These are phyloP conservation scores for Cryptocheilus praepositus DNA, from an alignment of 2,888 invertebrate genomes.

Conservation along the genomic window DNA sequence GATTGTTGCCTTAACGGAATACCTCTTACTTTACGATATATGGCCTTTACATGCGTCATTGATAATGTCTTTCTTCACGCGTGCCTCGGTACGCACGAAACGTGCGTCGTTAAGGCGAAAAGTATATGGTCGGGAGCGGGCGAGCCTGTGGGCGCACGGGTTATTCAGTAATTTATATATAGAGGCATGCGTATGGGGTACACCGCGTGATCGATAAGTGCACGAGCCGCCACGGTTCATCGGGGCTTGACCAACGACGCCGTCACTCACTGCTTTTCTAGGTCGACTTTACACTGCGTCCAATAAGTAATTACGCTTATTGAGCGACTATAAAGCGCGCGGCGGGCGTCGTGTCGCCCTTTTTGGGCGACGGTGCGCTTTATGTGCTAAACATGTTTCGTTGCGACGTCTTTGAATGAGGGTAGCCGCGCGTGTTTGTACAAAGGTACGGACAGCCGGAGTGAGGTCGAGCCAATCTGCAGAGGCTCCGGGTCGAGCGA, in stretches of 20 bases:
- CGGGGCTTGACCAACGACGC: slow-evolving; percentile 30
- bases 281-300: slow-evolving; percentile 38
- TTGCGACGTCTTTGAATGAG: neutral
- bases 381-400: slow-evolving; percentile 7
- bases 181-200: neutral
- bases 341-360: slow-evolving; percentile 31
- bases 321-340: slow-evolving; percentile 38
- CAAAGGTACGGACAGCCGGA: neutral
- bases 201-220: slow-evolving; percentile 8
- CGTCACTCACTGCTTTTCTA: slow-evolving; percentile 39
- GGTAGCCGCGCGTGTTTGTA: neutral
- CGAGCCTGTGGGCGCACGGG: slow-evolving; percentile 12
- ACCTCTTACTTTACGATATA: slow-evolving; percentile 11
- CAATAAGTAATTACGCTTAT: slow-evolving; percentile 57
- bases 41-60: slow-evolving; percentile 14
- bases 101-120: slow-evolving; percentile 14
- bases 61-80: slow-evolving; percentile 23
- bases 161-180: slow-evolving; percentile 11
- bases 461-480: slow-evolving; percentile 14
- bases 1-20: slow-evolving; percentile 15
- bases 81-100: slow-evolving; percentile 18
- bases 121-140: neutral
- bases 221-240: slow-evolving; percentile 19
- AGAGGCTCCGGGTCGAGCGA: slow-evolving; percentile 35
- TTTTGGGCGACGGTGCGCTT: slow-evolving; percentile 28